Percentiles rank a stretch among this genome's conserved stretches.
phyloP scores from a whole-genome alignment of 2,888 invertebrate species.

The Drosophila formosana region DNA sequence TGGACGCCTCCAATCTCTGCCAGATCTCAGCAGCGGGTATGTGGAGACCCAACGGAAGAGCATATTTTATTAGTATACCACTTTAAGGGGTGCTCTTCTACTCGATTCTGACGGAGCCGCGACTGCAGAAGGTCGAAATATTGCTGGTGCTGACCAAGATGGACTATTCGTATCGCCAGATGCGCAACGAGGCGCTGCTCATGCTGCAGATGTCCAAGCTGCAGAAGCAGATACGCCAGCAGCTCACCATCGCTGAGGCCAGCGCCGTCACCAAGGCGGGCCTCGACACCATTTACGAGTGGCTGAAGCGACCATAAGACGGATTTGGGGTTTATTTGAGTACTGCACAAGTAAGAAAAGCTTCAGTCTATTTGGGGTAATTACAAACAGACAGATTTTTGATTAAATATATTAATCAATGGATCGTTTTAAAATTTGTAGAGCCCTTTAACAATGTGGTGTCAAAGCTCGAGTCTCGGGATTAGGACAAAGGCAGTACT shows the following conservation, averaged over 20 bases:
- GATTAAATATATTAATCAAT: too few species aligned
- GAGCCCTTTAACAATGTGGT: too few species aligned
- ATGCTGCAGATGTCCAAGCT: slow-evolving; percentile 92
- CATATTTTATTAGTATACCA: neutral
- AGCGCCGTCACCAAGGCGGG: slow-evolving; percentile 91
- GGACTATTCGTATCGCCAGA: slow-evolving; percentile 94
- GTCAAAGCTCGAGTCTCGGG: too few species aligned
- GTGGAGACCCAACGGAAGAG: neutral
- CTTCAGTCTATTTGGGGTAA: too few species aligned
- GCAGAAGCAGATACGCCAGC: slow-evolving; percentile 89
- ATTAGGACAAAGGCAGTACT: too few species aligned
- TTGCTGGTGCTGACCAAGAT: slow-evolving; percentile 92
- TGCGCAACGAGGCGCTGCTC: slow-evolving; percentile 93
- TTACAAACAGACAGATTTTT: too few species aligned
- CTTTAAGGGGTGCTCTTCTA: slow-evolving; percentile 90
- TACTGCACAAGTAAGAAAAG: neutral
- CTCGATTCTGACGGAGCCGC: slow-evolving; percentile 91
- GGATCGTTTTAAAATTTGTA: too few species aligned
- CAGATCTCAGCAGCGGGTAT: slow-evolving; percentile 92
- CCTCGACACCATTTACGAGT: slow-evolving; percentile 88
- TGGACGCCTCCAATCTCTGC: slow-evolving; percentile 93
- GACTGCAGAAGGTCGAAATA: slow-evolving; percentile 89
- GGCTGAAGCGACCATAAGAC: slow-evolving; percentile 85
- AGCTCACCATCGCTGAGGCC: slow-evolving; percentile 90
- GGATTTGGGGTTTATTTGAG: neutral